A percentile compares a stretch with the other conserved stretches of the same genome.
Evolutionary conservation across 2,888 invertebrate species (phyloP).

Genomic region (Andrena marginata): DNA sequence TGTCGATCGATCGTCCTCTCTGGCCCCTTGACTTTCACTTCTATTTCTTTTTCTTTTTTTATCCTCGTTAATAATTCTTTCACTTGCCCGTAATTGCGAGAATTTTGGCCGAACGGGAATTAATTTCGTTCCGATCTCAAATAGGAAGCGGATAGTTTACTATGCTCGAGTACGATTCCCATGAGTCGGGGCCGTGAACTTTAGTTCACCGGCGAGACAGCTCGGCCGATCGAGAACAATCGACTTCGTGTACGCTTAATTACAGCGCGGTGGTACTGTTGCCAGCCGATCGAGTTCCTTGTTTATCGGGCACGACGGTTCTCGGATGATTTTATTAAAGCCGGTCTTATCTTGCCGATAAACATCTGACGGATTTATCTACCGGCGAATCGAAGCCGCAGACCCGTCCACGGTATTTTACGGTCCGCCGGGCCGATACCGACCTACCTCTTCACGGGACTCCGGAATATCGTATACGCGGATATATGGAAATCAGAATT

Average conservation of each 20-base stretch:
- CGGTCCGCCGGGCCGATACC: conserved; percentile 37
- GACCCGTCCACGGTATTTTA: conserved; percentile 49
- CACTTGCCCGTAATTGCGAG: neutral
- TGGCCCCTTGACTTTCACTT: neutral
- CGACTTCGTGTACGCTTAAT: conserved; percentile 1
- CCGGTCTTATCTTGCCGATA: conserved; percentile 13
- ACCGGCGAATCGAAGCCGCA: conserved; percentile 23
- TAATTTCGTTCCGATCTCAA: neutral
- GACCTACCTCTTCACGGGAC: conserved; percentile 35
- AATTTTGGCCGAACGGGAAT: neutral
- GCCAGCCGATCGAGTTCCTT: neutral
- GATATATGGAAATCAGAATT: conserved; percentile 68
- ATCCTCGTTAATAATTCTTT: neutral
- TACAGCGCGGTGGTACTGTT: neutral
- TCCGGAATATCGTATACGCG: conserved; percentile 45
- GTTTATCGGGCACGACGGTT: neutral
- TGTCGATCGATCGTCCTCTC: neutral
- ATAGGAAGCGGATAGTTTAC: neutral
- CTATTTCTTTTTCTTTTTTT: neutral
- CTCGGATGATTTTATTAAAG: conserved; percentile 43
- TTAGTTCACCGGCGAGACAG: too few relatives aligned
- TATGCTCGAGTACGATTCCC: neutral
- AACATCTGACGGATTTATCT: conserved; percentile 50
- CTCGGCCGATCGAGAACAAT: neutral
- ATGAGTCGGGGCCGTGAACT: too few relatives aligned